These are phyloP conservation scores for Noctua janthina DNA, from an alignment of 2,888 invertebrate genomes.

Conservation along the genomic window DNA sequence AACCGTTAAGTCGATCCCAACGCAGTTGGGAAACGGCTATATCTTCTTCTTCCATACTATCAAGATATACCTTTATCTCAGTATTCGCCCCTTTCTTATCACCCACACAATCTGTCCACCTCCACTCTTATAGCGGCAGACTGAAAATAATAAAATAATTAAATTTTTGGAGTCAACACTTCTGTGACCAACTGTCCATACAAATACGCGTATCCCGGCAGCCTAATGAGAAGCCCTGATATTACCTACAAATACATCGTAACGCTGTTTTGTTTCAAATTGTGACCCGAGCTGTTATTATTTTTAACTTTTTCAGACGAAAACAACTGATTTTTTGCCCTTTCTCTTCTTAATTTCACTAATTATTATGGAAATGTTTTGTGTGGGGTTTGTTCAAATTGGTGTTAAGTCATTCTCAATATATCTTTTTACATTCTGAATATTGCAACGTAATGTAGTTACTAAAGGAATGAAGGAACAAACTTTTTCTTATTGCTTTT, in stretches of 20 bases:
- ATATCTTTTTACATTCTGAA: neutral
- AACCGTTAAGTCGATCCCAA: neutral
- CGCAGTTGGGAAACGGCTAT: too few species aligned
- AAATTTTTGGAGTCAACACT: slow-evolving; percentile 34
- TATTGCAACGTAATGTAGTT: too few species aligned
- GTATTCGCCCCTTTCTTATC: too few species aligned
- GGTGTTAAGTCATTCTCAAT: neutral
- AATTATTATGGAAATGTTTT: slow-evolving; percentile 50
- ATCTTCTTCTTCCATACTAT: too few species aligned
- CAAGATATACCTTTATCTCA: too few species aligned
- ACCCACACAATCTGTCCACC: too few species aligned
- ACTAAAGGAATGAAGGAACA: too few species aligned
- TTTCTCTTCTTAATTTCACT: slow-evolving; percentile 52
- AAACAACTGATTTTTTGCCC: slow-evolving; percentile 45
- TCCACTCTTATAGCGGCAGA: neutral
- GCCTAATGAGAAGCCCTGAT: slow-evolving; percentile 73
- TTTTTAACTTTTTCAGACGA: slow-evolving; percentile 64
- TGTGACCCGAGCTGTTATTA: slow-evolving; percentile 65
- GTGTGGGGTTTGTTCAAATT: neutral
- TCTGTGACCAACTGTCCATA: slow-evolving; percentile 42
- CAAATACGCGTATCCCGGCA: slow-evolving; percentile 64
- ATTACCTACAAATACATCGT: slow-evolving; percentile 69
- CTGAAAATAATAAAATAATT: neutral
- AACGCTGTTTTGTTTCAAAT: slow-evolving; percentile 69
- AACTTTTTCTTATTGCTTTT: too few species aligned